phyloP scores from a whole-genome alignment of 1,140 invertebrate genomes.

The Pogonus chalceus region DNA sequence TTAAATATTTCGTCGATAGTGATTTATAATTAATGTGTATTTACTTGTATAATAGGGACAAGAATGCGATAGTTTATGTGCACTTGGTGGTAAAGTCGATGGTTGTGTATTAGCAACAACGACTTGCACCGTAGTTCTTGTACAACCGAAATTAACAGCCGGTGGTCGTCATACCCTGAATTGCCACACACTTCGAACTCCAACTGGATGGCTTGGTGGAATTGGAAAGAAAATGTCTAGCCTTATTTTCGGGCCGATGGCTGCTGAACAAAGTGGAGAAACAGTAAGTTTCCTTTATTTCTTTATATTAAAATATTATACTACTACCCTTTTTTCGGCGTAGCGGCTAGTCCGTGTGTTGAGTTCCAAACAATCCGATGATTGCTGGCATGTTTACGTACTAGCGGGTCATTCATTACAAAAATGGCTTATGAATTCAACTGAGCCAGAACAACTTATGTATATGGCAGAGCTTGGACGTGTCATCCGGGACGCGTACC shows the following conservation, averaged over 20 bases:
- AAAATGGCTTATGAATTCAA: conserved; percentile 48
- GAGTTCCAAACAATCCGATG: conserved; percentile 34
- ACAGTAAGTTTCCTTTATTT: conserved; percentile 47
- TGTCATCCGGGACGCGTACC: conserved; percentile 48
- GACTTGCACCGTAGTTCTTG: conserved; percentile 74
- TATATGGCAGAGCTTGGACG: conserved; percentile 54
- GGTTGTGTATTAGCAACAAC: conserved; percentile 84
- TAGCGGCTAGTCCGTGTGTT: conserved; percentile 53
- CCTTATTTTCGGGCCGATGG: conserved; percentile 77
- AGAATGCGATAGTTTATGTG: conserved; percentile 68
- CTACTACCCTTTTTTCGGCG: too few relatives aligned
- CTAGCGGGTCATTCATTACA: conserved; percentile 56
- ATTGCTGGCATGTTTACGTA: conserved; percentile 48
- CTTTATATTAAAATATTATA: too few relatives aligned
- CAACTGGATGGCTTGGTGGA: conserved; percentile 79
- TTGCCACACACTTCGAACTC: conserved; percentile 61
- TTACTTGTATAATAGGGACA: conserved; percentile 49
- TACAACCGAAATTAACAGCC: conserved; percentile 46
- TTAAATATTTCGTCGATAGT: conserved; percentile 19
- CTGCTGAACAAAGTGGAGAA: conserved; percentile 57
- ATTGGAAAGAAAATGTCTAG: conserved; percentile 75
- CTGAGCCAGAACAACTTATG: conserved; percentile 45
- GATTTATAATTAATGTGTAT: not conserved
- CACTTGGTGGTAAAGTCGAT: conserved; percentile 47
- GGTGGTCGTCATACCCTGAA: conserved; percentile 55